A percentile compares a stretch with the other conserved stretches of the same genome.
Conservation (phyloP, 2,113 vertebrate species). For the Penelope pileata region DNA sequence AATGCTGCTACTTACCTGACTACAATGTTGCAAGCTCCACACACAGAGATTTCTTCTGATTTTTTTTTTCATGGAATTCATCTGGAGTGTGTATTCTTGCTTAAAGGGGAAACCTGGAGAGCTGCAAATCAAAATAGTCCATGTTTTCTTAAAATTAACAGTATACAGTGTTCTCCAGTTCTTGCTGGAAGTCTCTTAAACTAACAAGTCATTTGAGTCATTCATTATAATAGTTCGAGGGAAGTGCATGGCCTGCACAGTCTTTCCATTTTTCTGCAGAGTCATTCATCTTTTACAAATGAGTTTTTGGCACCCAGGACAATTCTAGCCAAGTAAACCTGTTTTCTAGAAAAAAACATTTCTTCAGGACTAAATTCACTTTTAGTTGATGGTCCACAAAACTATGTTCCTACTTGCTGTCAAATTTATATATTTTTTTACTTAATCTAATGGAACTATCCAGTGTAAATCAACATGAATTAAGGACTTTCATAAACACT, state of each 20-base stretch:
- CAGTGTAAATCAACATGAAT: background rate
- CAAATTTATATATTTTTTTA: background rate
- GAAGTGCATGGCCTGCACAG: background rate
- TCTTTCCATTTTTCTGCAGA: background rate
- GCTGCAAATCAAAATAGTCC: background rate
- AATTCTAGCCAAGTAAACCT: background rate
- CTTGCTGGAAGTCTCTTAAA: slow-evolving; percentile 3
- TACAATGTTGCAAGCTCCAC: background rate
- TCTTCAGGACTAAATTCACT: background rate
- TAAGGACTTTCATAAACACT: background rate
- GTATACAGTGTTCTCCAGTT: background rate
- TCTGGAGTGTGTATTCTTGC: background rate
- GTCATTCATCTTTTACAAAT: background rate
- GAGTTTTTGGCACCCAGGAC: background rate
- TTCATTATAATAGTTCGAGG: background rate
- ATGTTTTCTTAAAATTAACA: background rate
- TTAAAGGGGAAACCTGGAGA: background rate
- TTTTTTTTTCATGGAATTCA: background rate
- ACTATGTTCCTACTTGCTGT: background rate
- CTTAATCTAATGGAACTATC: background rate
- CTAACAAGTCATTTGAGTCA: background rate
- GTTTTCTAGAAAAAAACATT: background rate
- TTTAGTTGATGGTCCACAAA: background rate
- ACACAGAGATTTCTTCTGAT: background rate
- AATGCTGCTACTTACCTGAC: background rate